A percentile compares a stretch with the other conserved stretches of the same genome.
phyloP scores from a whole-genome alignment of 1,140 invertebrate species.

The Hycleus cichorii region DNA sequence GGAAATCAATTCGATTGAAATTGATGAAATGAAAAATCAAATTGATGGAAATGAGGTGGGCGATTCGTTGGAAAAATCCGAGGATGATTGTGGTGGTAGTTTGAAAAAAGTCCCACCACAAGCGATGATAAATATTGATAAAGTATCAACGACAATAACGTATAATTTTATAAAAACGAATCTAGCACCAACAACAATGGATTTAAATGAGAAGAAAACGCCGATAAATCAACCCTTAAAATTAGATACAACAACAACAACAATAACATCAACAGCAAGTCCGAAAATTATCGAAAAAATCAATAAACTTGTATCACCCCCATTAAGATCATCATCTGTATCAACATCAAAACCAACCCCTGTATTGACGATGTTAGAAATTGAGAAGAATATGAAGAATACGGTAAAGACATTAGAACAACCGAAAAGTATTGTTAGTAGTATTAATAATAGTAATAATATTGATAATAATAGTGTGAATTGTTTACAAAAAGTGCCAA shows the following conservation, averaged over 20 bases:
- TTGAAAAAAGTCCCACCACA: neutral
- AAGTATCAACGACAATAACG: conserved; percentile 47
- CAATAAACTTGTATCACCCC: neutral
- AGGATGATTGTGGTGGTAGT: too few relatives aligned
- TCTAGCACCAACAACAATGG: neutral
- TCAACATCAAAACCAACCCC: neutral
- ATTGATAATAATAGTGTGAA: conserved; percentile 37
- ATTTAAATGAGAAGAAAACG: too few relatives aligned
- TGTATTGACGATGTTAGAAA: conserved; percentile 49
- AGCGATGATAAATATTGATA: conserved; percentile 51
- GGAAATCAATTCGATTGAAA: neutral
- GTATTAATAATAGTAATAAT: conserved; percentile 39
- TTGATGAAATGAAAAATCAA: neutral
- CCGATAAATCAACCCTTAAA: too few relatives aligned
- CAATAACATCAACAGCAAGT: too few relatives aligned
- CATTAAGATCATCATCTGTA: neutral
- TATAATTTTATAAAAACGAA: conserved; percentile 18
- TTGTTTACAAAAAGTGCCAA: conserved; percentile 25
- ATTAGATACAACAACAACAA: conserved; percentile 4
- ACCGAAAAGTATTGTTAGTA: conserved; percentile 44
- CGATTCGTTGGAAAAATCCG: too few relatives aligned
- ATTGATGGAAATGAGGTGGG: too few relatives aligned
- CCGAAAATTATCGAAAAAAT: neutral
- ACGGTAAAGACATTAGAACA: conserved; percentile 55
- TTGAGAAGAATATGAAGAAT: conserved; percentile 66